Conservation (phyloP, 2,113 vertebrate species). For the Larimichthys polyactis region DNA sequence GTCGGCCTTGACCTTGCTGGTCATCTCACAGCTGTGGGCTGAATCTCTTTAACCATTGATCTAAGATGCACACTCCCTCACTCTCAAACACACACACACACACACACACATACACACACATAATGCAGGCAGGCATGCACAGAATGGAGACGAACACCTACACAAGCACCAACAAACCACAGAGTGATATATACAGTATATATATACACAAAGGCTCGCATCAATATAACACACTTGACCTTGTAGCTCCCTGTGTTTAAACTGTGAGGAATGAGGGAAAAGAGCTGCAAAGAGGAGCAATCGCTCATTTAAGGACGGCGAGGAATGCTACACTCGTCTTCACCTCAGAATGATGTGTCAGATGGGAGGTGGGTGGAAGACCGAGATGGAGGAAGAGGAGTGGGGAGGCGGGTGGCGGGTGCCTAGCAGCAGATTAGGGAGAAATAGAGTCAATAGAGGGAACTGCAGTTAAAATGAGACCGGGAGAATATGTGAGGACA, state of each 20-base stretch:
- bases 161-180: constrained; percentile 50
- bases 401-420: neutral
- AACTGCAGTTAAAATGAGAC: constrained; percentile 38
- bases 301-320: constrained; percentile 23
- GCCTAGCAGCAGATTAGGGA: constrained; percentile 57
- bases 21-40: constrained; percentile 69
- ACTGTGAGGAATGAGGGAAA: constrained; percentile 31
- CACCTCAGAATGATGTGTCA: constrained; percentile 47
- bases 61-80: constrained; percentile 29
- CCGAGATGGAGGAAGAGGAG: neutral
- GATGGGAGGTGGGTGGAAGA: constrained; percentile 45
- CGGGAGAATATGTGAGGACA: constrained; percentile 28
- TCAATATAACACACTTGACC: constrained; percentile 72
- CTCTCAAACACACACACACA: neutral
- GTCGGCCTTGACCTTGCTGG: constrained; percentile 76
- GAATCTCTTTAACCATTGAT: constrained; percentile 73
- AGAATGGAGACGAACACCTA: constrained; percentile 25
- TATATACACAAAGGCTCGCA: constrained; percentile 16
- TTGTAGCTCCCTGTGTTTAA: constrained; percentile 62
- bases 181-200: constrained; percentile 33
- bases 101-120: neutral
- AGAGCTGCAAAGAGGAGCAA: constrained; percentile 13
- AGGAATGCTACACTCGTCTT: constrained; percentile 18
- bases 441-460: constrained; percentile 39
- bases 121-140: neutral